Percentiles rank a stretch among this genome's conserved stretches.
Evolutionary conservation across 1,140 invertebrate genomes (phyloP).

Genomic region (Archegozetes longisetosus): DNA sequence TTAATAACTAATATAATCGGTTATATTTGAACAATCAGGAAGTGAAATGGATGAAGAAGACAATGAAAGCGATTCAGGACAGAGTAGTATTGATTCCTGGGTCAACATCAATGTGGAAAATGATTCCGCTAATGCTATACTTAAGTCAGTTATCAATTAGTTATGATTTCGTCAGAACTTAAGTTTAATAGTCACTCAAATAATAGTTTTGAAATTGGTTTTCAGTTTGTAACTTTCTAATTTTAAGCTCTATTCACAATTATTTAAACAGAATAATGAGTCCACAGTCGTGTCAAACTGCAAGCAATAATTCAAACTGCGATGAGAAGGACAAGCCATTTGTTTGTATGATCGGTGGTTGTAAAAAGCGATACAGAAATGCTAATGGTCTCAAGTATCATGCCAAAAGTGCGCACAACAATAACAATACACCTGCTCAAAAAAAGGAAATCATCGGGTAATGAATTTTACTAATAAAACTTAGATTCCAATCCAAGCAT

Average conservation of each 20-base stretch:
- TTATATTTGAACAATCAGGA: conserved; percentile 8
- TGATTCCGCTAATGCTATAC: not conserved
- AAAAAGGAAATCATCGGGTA: conserved; percentile 39
- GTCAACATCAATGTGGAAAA: not conserved
- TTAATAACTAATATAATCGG: not conserved
- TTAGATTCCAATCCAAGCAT: not conserved
- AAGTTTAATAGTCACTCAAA: not conserved
- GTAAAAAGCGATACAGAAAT: conserved; percentile 69
- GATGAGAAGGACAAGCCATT: conserved; percentile 48
- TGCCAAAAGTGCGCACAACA: conserved; percentile 57
- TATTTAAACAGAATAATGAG: not conserved
- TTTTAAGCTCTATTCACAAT: not conserved
- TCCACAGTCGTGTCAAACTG: not conserved
- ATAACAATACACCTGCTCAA: conserved; percentile 45
- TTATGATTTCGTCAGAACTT: not conserved
- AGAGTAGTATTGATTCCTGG: conserved; percentile 18
- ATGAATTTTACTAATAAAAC: conserved; percentile 5
- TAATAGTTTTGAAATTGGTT: conserved; percentile 7
- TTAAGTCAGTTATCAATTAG: not conserved
- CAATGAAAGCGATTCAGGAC: conserved; percentile 13
- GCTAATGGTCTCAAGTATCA: conserved; percentile 76
- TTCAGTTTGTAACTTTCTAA: not conserved
- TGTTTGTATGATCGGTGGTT: conserved; percentile 62
- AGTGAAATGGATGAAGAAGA: conserved; percentile 19
- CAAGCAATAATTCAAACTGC: conserved; percentile 3